phyloP scores from a whole-genome alignment of 2,797 vertebrate genomes.

The Sebastes alutus region DNA sequence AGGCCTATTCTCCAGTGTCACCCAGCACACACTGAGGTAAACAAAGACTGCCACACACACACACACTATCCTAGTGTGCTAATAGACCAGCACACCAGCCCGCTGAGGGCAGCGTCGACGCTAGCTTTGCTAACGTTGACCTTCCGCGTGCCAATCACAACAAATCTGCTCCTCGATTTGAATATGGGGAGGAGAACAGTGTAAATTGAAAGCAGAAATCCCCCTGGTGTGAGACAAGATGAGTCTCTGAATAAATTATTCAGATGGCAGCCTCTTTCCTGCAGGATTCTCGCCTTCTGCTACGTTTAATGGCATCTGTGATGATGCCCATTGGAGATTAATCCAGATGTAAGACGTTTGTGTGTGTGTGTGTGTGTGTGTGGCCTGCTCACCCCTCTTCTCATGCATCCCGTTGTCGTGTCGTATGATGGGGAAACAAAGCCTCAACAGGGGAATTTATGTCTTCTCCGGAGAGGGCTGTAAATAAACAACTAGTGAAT shows the following conservation, averaged over 20 bases:
- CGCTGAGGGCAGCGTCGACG: constrained; percentile 58
- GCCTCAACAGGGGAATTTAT: constrained; percentile 79
- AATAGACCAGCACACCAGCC: constrained; percentile 72
- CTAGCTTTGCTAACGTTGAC: constrained; percentile 68
- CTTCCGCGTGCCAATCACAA: constrained; percentile 79
- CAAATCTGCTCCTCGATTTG: constrained; percentile 74
- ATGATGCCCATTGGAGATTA: constrained; percentile 81
- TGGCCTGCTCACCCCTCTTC: constrained; percentile 68
- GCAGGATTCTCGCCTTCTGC: constrained; percentile 80
- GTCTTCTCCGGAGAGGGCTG: constrained; percentile 75
- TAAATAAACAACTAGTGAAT: constrained; percentile 84
- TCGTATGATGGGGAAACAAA: constrained; percentile 79
- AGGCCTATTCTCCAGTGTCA: constrained; percentile 78
- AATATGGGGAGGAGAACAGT: constrained; percentile 72
- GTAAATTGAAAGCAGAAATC: constrained; percentile 80
- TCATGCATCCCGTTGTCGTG: constrained; percentile 68
- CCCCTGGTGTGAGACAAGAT: constrained; percentile 79
- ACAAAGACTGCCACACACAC: constrained; percentile 71
- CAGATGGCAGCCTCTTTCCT: constrained; percentile 78
- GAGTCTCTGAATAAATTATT: constrained; percentile 84
- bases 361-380: constrained; percentile 28
- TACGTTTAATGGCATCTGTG: constrained; percentile 83
- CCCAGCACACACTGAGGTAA: constrained; percentile 69
- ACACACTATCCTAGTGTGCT: constrained; percentile 47
- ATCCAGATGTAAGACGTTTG: constrained; percentile 79